phyloP scores from a whole-genome alignment of 1,140 invertebrate genomes.

The Apis cerana region DNA sequence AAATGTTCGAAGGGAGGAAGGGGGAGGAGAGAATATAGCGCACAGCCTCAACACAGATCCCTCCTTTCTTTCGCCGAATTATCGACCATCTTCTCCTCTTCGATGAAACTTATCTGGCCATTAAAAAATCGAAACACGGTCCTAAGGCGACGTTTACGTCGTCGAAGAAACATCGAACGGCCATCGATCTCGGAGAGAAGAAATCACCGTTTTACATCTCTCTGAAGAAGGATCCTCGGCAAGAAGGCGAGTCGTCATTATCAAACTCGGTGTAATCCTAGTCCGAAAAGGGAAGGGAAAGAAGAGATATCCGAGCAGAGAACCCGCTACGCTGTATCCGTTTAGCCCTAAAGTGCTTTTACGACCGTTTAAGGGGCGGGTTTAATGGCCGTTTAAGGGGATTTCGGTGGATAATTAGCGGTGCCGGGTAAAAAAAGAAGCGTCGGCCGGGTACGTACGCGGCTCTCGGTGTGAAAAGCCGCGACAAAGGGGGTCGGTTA shows the following conservation, averaged over 20 bases:
- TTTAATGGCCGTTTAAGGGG: conserved; percentile 75
- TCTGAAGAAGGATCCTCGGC: conserved; percentile 14
- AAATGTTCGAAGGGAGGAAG: background rate
- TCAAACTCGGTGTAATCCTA: conserved; percentile 45
- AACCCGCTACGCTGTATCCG: conserved; percentile 48
- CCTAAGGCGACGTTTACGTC: conserved; percentile 12
- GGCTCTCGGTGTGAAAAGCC: conserved; percentile 63
- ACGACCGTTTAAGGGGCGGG: conserved; percentile 63
- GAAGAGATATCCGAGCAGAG: conserved; percentile 22
- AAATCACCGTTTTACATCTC: conserved; percentile 1
- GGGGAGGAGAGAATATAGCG: too few relatives aligned
- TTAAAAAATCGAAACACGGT: conserved; percentile 28
- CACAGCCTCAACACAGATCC: background rate
- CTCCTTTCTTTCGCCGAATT: background rate
- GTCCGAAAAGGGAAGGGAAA: background rate
- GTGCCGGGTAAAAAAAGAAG: conserved; percentile 46
- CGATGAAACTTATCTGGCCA: conserved; percentile 11
- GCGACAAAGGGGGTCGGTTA: conserved; percentile 74
- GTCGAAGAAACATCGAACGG: background rate
- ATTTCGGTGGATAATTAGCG: conserved; percentile 73
- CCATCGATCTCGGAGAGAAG: background rate
- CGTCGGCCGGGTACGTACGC: conserved; percentile 37
- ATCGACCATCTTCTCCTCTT: background rate
- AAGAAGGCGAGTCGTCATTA: conserved; percentile 42
- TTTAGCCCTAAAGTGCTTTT: conserved; percentile 66